Evolutionary conservation across 2,113 vertebrate genomes (phyloP).

Genomic region (Cepphus grylle): DNA sequence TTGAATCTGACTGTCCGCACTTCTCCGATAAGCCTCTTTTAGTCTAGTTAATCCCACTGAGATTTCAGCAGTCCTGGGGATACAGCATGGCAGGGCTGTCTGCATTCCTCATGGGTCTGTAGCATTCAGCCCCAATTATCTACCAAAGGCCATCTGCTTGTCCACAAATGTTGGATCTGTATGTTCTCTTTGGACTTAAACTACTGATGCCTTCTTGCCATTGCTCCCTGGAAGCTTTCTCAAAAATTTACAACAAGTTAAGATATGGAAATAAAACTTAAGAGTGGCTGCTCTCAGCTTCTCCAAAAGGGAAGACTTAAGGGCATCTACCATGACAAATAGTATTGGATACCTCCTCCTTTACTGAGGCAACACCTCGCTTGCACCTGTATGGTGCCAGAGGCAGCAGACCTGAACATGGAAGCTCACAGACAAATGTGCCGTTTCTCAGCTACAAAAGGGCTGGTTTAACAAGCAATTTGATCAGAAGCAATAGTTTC

Average conservation of each 20-base stretch:
- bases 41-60: neutral
- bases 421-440: neutral
- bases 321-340: neutral
- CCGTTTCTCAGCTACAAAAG: neutral
- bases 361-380: neutral
- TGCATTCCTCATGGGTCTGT: neutral
- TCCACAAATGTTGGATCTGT: neutral
- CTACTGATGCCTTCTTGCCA: neutral
- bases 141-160: neutral
- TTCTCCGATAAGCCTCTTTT: neutral
- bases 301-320: neutral
- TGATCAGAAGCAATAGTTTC: neutral
- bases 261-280: neutral
- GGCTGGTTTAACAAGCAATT: neutral
- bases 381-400: neutral
- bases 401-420: neutral
- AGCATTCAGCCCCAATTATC: neutral
- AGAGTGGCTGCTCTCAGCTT: neutral
- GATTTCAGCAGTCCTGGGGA: neutral
- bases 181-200: neutral
- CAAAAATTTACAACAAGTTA: neutral
- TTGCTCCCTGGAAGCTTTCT: neutral
- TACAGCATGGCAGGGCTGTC: neutral
- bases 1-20: neutral
- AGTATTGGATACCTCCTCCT: neutral